Evolutionary conservation across 2,888 invertebrate species (phyloP).

Genomic region (Hydraecia micacea): DNA sequence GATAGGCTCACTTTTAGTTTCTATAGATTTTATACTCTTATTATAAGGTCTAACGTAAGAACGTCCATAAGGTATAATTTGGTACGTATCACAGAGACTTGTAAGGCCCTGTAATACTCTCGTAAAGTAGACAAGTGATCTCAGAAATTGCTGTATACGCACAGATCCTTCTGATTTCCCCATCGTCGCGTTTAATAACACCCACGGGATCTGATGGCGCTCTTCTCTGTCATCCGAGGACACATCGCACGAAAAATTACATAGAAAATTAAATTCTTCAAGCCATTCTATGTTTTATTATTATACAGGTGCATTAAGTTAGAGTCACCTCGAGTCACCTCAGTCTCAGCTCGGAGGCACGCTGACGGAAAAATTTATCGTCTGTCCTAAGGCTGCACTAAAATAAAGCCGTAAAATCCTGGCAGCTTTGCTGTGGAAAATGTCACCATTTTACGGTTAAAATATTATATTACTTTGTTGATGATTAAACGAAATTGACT

Average conservation of each 20-base stretch:
- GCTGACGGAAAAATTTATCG: conserved; percentile 68
- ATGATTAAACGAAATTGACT: conserved; percentile 55
- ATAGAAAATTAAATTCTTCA: conserved; percentile 45
- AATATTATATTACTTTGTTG: conserved; percentile 68
- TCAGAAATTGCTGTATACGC: conserved; percentile 25
- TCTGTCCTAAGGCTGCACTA: conserved; percentile 67
- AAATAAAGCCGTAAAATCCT: conserved; percentile 69
- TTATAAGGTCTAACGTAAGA: not conserved
- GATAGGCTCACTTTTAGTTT: conserved; percentile 39
- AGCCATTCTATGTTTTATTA: conserved; percentile 47
- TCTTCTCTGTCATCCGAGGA: conserved; percentile 18
- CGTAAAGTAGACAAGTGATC: conserved; percentile 24
- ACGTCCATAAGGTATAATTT: not conserved
- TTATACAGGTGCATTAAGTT: conserved; percentile 40
- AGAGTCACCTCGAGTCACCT: conserved; percentile 37
- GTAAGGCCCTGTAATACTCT: not conserved
- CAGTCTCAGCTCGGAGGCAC: conserved; percentile 31
- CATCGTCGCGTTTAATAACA: conserved; percentile 21
- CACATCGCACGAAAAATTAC: conserved; percentile 37
- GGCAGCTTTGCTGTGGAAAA: conserved; percentile 54
- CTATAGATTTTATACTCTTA: conserved; percentile 17
- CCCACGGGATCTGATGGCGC: conserved; percentile 31
- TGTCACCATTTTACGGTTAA: conserved; percentile 64
- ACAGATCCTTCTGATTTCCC: conserved; percentile 49
- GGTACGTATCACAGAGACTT: not conserved